Conservation (phyloP, 2,888 invertebrate species). For the Macaria liturata region DNA sequence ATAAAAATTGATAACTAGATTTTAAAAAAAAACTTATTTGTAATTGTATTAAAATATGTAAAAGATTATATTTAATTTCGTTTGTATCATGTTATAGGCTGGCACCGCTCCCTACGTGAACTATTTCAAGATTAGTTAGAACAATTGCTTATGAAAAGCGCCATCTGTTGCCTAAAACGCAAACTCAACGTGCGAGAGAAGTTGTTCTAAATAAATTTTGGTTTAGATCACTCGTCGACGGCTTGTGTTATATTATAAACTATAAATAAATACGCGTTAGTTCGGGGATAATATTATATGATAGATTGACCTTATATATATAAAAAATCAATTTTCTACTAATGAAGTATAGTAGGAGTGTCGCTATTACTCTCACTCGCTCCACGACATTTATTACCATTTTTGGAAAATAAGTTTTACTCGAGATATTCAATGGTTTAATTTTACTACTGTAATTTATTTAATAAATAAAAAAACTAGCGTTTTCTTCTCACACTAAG, state of each 20-base stretch:
- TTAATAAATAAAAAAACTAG: no score
- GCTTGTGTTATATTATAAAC: conserved; percentile 37
- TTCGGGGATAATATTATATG: conserved; percentile 31
- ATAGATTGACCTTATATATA: conserved; percentile 34
- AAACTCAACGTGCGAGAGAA: no score
- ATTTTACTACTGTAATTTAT: no score
- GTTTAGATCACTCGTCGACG: conserved; percentile 29
- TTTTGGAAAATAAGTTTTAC: no score
- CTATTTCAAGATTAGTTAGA: no score
- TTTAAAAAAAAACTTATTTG: conserved; percentile 58
- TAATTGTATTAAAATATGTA: conserved; percentile 64
- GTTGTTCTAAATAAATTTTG: no score
- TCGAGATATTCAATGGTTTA: no score
- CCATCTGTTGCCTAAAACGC: no score
- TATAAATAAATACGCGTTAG: conserved; percentile 36
- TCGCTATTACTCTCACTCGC: neutral
- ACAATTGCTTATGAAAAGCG: no score
- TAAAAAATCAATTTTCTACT: conserved; percentile 28
- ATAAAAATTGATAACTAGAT: conserved; percentile 62
- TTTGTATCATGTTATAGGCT: conserved; percentile 46
- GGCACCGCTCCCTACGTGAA: conserved; percentile 34
- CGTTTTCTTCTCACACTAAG: no score
- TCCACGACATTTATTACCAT: no score
- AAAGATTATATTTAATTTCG: conserved; percentile 54
- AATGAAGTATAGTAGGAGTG: conserved; percentile 6